A percentile compares a stretch with the other conserved stretches of the same genome.
phyloP scores from a whole-genome alignment of 1,140 invertebrate species.

The Lepidotrigona ventralis region DNA sequence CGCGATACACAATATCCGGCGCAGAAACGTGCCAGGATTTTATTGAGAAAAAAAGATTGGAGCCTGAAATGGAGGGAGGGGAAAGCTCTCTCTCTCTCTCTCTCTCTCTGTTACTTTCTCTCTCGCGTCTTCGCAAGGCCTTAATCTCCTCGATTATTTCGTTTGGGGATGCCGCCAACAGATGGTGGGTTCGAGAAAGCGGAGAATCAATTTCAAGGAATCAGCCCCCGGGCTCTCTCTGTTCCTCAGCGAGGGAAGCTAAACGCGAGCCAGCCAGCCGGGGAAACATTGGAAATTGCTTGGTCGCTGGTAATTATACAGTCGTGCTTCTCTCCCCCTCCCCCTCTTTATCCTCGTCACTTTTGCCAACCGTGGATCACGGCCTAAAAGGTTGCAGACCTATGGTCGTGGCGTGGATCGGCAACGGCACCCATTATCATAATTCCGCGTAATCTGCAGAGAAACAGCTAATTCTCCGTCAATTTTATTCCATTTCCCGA shows the following conservation, averaged over 20 bases:
- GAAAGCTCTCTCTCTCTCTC: no score
- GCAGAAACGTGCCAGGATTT: slow-evolving; percentile 54
- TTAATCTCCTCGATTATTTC: slow-evolving; percentile 66
- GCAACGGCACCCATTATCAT: slow-evolving; percentile 18
- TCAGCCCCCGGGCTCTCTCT: slow-evolving; percentile 52
- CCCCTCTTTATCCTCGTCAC: no score
- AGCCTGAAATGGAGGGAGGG: no score
- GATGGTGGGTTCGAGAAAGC: slow-evolving; percentile 56
- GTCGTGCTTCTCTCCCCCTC: neutral
- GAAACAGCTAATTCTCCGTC: neutral
- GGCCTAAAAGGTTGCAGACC: neutral
- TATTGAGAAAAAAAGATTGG: slow-evolving; percentile 47
- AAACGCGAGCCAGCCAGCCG: neutral
- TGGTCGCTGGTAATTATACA: slow-evolving; percentile 43
- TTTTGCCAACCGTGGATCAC: slow-evolving; percentile 1
- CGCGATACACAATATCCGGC: slow-evolving; percentile 43
- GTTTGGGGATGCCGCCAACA: slow-evolving; percentile 67
- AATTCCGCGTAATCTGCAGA: slow-evolving; percentile 21
- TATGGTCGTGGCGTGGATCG: neutral
- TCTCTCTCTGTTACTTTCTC: no score
- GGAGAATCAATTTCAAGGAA: slow-evolving; percentile 64
- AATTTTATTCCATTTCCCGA: neutral
- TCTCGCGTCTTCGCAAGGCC: slow-evolving; percentile 39
- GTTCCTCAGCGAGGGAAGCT: slow-evolving; percentile 24
- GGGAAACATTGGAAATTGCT: slow-evolving; percentile 57